Conservation (phyloP, 2,113 vertebrate species). For the Nesoenas mayeri region DNA sequence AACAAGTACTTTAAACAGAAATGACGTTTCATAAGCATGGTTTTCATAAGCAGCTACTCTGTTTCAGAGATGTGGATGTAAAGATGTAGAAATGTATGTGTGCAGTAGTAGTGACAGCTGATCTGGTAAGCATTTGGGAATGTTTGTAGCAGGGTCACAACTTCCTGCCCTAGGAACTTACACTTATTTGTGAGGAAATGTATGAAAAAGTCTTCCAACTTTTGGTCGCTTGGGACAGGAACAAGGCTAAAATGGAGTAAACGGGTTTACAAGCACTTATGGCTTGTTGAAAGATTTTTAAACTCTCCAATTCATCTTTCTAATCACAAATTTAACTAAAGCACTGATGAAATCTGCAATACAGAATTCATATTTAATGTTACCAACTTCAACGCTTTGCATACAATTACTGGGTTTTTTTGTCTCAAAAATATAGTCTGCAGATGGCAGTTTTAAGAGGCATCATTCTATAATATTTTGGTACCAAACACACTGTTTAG, state of each 20-base stretch:
- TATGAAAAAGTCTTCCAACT: neutral
- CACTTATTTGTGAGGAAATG: neutral
- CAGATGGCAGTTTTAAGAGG: neutral
- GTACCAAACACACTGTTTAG: neutral
- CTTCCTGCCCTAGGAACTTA: neutral
- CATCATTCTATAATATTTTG: neutral
- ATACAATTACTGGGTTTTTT: neutral
- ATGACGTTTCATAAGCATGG: neutral
- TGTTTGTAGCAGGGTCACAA: neutral
- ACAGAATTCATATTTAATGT: neutral
- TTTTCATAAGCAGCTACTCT: neutral
- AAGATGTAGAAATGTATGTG: neutral
- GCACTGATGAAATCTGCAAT: neutral
- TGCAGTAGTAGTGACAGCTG: rapidly evolving
- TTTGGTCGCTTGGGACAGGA: neutral
- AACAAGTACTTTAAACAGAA: neutral
- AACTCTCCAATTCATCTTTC: neutral
- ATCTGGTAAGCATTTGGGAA: neutral
- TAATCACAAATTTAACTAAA: neutral
- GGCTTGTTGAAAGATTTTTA: neutral
- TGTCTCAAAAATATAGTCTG: neutral
- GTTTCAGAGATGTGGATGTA: neutral
- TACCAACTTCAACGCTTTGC: neutral
- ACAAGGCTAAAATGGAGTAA: neutral
- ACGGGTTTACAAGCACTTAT: neutral